phyloP scores from a whole-genome alignment of 2,888 invertebrate genomes.

The Cheilosia soror region DNA sequence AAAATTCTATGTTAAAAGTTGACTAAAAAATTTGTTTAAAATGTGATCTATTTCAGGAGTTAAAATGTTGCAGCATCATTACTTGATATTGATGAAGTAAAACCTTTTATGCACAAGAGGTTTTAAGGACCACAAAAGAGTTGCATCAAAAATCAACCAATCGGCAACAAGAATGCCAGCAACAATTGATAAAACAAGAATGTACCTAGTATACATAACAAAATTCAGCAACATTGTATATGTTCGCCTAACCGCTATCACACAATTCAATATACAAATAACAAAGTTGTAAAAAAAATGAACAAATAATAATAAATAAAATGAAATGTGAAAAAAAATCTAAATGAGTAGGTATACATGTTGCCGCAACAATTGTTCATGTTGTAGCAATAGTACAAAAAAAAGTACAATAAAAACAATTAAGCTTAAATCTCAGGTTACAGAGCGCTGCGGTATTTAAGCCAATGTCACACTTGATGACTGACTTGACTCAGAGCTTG shows the following conservation, averaged over 20 bases:
- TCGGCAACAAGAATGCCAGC: background rate
- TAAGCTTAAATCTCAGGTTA: slow-evolving; percentile 54
- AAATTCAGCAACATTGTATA: background rate
- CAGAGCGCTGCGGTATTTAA: slow-evolving; percentile 59
- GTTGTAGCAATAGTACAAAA: slow-evolving; percentile 1
- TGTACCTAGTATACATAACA: too few relatives aligned
- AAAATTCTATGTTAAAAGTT: too few relatives aligned
- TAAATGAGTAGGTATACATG: slow-evolving; percentile 30
- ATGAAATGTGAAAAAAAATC: slow-evolving; percentile 1
- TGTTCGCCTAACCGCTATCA: background rate
- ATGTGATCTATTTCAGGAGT: too few relatives aligned
- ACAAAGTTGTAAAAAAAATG: background rate
- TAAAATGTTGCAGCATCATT: too few relatives aligned
- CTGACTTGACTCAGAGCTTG: slow-evolving; percentile 80
- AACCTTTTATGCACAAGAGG: too few relatives aligned
- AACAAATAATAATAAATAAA: slow-evolving; percentile 30
- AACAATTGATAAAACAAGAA: background rate
- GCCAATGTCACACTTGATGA: slow-evolving; percentile 63
- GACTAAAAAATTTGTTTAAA: too few relatives aligned
- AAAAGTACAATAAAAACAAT: background rate
- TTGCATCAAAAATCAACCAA: too few relatives aligned
- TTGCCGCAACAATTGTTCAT: slow-evolving; percentile 30
- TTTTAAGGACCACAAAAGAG: too few relatives aligned
- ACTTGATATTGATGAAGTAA: too few relatives aligned
- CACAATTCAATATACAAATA: slow-evolving; percentile 17